phyloP scores from a whole-genome alignment of 2,113 vertebrate species.

The Cryptoleucopteryx plumbea region DNA sequence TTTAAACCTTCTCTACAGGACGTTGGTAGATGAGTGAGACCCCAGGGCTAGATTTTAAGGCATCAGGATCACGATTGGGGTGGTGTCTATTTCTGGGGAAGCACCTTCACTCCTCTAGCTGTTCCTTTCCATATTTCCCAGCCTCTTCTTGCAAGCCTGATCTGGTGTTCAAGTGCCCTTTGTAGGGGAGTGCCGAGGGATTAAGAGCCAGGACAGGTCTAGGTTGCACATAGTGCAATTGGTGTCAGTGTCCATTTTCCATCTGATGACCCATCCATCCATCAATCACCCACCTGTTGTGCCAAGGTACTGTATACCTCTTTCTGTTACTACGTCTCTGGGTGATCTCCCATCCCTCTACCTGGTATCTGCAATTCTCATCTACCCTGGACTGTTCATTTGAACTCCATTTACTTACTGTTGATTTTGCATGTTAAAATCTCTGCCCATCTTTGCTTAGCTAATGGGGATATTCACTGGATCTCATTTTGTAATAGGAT shows the following conservation, averaged over 20 bases:
- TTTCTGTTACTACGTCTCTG: rapidly evolving
- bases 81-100: neutral
- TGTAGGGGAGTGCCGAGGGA: neutral
- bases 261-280: neutral
- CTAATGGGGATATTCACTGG: neutral
- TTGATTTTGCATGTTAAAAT: conserved; percentile 13
- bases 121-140: neutral
- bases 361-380: neutral
- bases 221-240: neutral
- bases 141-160: neutral
- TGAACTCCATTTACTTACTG: neutral
- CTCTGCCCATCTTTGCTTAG: conserved; percentile 24
- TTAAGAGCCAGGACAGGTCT: neutral
- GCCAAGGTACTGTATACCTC: neutral
- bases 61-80: rapidly evolving
- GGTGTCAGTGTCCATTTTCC: neutral
- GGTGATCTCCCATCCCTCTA: neutral
- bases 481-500: conserved; percentile 12
- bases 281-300: neutral
- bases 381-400: neutral
- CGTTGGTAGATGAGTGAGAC: neutral
- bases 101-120: neutral
- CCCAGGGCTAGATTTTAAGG: neutral
- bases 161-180: neutral
- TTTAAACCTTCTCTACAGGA: neutral